Evolutionary conservation across 2,797 vertebrate species (phyloP).

Genomic region (Protonibea diacanthus): DNA sequence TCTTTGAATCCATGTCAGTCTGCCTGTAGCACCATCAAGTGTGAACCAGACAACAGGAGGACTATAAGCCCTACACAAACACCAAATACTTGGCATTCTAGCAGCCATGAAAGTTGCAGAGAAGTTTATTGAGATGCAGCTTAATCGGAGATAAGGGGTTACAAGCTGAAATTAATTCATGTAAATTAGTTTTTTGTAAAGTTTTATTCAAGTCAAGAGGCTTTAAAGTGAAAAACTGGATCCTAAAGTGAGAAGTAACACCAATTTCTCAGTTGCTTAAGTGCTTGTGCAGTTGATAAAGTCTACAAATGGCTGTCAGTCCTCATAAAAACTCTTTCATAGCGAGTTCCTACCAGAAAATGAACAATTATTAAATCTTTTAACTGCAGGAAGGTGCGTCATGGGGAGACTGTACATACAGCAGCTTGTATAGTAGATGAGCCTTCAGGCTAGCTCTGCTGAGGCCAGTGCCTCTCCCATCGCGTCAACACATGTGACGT

Average conservation of each 20-base stretch:
- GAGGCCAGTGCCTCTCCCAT: constrained; percentile 61
- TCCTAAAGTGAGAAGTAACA: neutral
- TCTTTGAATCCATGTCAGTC: constrained; percentile 58
- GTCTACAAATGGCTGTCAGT: constrained; percentile 11
- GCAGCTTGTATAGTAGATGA: constrained; percentile 47
- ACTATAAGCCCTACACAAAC: constrained; percentile 52
- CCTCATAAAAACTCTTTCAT: constrained; percentile 15
- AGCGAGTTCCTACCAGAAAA: constrained; percentile 4
- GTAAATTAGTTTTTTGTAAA: neutral
- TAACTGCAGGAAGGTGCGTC: constrained; percentile 27
- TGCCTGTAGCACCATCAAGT: constrained; percentile 44
- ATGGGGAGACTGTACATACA: constrained; percentile 29
- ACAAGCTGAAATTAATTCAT: constrained; percentile 30
- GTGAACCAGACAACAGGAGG: constrained; percentile 64
- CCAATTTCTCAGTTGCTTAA: neutral
- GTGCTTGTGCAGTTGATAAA: neutral
- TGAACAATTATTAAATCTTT: constrained; percentile 33
- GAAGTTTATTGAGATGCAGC: constrained; percentile 33
- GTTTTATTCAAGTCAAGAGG: neutral
- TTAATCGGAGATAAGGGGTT: constrained; percentile 34
- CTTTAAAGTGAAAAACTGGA: neutral
- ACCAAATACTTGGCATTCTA: constrained; percentile 45
- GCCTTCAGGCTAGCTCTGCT: constrained; percentile 42
- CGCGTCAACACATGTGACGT: constrained; percentile 64
- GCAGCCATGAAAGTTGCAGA: constrained; percentile 17